These are phyloP conservation scores for Lepus americanus DNA, from an alignment of 2,113 vertebrate species.

Conservation along the genomic window DNA sequence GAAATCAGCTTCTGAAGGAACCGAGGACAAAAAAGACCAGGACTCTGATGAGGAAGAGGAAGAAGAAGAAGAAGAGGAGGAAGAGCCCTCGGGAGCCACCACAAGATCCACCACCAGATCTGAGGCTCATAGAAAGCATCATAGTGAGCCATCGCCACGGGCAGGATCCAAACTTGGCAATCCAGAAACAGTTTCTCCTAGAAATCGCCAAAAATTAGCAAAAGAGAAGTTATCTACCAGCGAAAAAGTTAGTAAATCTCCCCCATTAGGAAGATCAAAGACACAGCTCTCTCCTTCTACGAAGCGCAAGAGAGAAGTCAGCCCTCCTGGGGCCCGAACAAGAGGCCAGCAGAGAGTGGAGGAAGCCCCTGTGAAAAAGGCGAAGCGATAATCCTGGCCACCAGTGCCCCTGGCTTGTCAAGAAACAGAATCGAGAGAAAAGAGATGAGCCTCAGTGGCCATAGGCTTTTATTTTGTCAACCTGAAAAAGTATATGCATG, in stretches of 20 bases:
- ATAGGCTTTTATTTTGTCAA: not conserved
- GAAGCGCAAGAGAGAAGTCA: conserved; percentile 93
- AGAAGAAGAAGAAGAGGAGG: conserved; percentile 85
- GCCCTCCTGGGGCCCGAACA: conserved; percentile 90
- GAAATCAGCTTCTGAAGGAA: conserved; percentile 85
- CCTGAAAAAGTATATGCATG: conserved; percentile 86
- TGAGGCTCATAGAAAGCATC: conserved; percentile 93
- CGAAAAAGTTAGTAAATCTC: conserved; percentile 83
- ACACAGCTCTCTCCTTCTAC: conserved; percentile 85
- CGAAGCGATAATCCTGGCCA: conserved; percentile 90
- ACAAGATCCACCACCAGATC: conserved; percentile 93
- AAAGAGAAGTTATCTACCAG: conserved; percentile 83
- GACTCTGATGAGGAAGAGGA: conserved; percentile 90
- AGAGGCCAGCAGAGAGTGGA: conserved; percentile 92
- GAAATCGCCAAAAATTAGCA: conserved; percentile 83
- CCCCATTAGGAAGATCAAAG: conserved; percentile 87
- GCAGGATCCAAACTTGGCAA: conserved; percentile 88
- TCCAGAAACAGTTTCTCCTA: conserved; percentile 84
- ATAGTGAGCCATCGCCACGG: conserved; percentile 88
- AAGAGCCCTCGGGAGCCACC: conserved; percentile 90
- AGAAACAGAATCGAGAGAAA: not conserved
- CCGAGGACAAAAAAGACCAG: conserved; percentile 86
- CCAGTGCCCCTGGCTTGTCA: not conserved
- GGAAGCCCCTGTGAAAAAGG: conserved; percentile 91
- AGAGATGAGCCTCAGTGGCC: not conserved